Base-by-base conservation (phyloP, 2,113 vertebrate species). In the Theristicus caerulescens region DNA sequence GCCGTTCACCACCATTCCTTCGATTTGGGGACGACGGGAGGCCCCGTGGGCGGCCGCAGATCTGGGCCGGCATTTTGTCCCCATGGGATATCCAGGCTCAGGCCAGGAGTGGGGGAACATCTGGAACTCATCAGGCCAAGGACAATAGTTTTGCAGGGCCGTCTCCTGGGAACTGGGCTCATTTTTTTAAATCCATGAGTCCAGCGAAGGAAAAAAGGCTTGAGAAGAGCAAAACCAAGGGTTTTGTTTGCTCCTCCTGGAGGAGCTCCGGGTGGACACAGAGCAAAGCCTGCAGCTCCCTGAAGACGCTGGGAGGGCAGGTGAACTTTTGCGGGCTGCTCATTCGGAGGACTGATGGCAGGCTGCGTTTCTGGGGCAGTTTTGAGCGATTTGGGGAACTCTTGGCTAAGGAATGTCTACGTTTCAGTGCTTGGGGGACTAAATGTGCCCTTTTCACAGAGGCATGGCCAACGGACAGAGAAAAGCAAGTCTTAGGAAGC, bases 311-410 rank as follows among this genome's bases (percentile, higher is more conserved):
- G 31, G n/a, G 52, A 52, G 29, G 6, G 25, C 74, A 19, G 69
- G 20, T 3, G 55, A 54, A 42, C 38, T 82, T 47, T 36, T 8
- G 44, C 42, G 25, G 54, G 64, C 44, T 69, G 52, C 2, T 4
- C 2, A 1, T 20, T 40, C 0, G 0, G 18, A 24, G 59, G 42
- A 4, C 0, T 7, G 64, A 25, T 5, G 38, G 34, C n/a, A 55
- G 82, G 14, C 22, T 47, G 22, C 0, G 1, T 7, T 76, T 40
- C 47, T 22, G 61, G 76, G 59, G 24, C 13, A 14, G 17, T 29
- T 65, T 19, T 47, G 61, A 26, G 66, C 5, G 22, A 29, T 24
- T 20, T 47, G 83, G 64, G 72, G 20, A 29, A 5, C 29, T 82
- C 64, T 58, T 61, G 22, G 59, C 42, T 42, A 5, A 46, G 29